Conservation (phyloP, 2,113 vertebrate species). For the Paradoxurus hermaphroditus region DNA sequence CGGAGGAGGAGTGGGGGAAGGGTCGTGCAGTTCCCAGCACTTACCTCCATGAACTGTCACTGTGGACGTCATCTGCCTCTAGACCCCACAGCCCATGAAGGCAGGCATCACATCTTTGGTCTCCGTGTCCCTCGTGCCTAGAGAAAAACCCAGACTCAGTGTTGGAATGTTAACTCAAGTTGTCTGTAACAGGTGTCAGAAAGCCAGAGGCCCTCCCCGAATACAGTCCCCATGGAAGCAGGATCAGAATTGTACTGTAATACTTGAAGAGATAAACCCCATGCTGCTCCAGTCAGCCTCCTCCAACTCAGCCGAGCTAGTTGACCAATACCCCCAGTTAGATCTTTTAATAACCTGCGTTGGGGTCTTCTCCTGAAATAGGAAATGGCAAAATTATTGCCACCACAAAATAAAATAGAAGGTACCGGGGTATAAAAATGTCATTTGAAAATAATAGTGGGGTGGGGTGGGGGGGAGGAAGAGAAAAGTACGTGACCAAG, state of each 20-base stretch:
- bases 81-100: not conserved
- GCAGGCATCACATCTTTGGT: not conserved
- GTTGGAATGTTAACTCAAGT: not conserved
- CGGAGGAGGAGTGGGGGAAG: not conserved
- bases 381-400: not conserved
- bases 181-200: not conserved
- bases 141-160: not conserved
- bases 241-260: not conserved
- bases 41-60: not conserved
- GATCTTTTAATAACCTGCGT: not conserved
- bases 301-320: not conserved
- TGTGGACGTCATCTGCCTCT: not conserved
- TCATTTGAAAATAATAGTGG: not conserved
- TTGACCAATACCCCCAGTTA: not conserved
- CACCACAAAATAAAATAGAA: not conserved
- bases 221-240: not conserved
- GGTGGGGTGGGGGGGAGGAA: not conserved
- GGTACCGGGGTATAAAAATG: not conserved
- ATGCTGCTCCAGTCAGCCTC: not conserved
- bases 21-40: not conserved
- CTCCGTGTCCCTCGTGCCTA: not conserved
- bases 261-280: not conserved
- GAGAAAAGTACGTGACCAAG: not conserved
- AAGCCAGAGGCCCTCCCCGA: not conserved
- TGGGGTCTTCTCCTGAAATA: not conserved